Base-by-base conservation (phyloP, 2,113 vertebrate species). In the Beaufortia kweichowensis region DNA sequence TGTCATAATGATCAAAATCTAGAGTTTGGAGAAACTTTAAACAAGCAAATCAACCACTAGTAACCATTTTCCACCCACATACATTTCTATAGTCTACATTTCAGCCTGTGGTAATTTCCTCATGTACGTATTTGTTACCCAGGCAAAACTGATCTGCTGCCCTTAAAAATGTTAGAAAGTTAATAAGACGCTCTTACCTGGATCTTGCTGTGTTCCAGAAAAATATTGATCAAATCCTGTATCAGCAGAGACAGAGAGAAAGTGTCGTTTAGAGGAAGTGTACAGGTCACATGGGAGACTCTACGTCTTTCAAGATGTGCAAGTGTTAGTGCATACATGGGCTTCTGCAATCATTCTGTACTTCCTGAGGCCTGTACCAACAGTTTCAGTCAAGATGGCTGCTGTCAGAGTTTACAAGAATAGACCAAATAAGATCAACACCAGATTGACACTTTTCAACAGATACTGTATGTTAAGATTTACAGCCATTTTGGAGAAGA, bases 211-310 rank as follows among this genome's bases (percentile, higher is more conserved):
- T 24, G 15, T 41, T 57, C 53, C 68, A 57, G n/a, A 55, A 70
- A 53, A 55, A 59, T 28, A 71, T 14, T 12, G 53, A 15, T 59
- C 33, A 56, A 57, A 71, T 39, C 53, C 33, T 39, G 8, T 71
- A 41, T 71, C 50, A 41, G 53, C 12, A 59, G 5, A 59, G 4
- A 71, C 53, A 71, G 57, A 33, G 29, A 33, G 39, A 60, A 67
- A 55, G 76, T 71, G 29, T 71, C 59, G 64, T 76, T 79, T 82
- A 60, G 73, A 82, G 81, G 81, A 82, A 82, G 81, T 82, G 73
- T 39, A 57, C 50, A 24, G 10, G 77, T 82, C 77, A 82, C 81
- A 64, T 79, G 81, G 81, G 70, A 75, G 66, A 53, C 28, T 35
- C 39, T 46, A 28, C 15, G 41, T 66, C 41, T 81, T 35, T 76